Conservation (phyloP, 2,888 invertebrate species). For the Platynereis dumerilii region DNA sequence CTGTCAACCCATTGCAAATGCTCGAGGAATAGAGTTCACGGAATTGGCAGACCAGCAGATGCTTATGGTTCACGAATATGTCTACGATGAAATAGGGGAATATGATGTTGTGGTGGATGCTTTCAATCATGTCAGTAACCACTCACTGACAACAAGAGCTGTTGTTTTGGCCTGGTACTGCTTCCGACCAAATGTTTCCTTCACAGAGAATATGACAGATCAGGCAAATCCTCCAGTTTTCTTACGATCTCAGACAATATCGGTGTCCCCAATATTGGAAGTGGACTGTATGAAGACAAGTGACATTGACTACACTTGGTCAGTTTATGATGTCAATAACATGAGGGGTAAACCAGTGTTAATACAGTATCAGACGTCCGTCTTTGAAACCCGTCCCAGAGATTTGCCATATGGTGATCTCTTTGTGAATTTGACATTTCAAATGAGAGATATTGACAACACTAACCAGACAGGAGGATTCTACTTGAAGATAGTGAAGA, state of each 20-base stretch:
- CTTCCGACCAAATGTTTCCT: not conserved
- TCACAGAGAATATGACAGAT: not conserved
- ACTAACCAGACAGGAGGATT: not conserved
- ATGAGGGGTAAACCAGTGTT: not conserved
- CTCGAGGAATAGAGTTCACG: not conserved
- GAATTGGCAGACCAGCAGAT: not conserved
- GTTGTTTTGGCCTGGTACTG: constrained; percentile 14
- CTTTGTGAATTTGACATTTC: not conserved
- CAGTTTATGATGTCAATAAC: not conserved
- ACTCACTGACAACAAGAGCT: not conserved
- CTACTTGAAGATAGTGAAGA: not conserved
- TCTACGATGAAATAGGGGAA: not conserved
- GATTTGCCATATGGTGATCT: not conserved
- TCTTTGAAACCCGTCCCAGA: not conserved
- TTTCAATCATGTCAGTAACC: constrained; percentile 11
- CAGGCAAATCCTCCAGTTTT: not conserved
- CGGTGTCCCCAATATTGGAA: not conserved
- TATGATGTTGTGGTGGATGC: constrained; percentile 1
- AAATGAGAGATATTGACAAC: not conserved
- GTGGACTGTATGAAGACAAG: constrained; percentile 9
- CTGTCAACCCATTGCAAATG: not conserved
- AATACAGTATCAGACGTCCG: not conserved
- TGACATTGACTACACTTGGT: not conserved
- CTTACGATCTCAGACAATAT: constrained; percentile 6
- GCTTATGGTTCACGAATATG: not conserved